These are phyloP conservation scores for Taurulus bubalis DNA, from an alignment of 2,113 vertebrate species.

Conservation along the genomic window DNA sequence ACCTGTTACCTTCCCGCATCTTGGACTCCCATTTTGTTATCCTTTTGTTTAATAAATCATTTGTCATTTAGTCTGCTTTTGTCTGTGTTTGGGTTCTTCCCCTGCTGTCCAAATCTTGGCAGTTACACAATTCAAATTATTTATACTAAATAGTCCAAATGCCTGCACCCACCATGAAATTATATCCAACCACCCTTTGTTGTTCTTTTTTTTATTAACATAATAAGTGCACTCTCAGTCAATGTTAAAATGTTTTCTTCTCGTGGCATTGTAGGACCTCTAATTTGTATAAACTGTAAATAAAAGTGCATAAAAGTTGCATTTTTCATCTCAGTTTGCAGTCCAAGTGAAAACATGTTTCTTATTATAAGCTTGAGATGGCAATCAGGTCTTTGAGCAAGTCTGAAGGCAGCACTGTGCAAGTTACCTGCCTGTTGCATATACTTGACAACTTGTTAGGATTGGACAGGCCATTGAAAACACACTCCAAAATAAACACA, in stretches of 20 bases:
- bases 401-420: slow-evolving; percentile 42
- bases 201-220: slow-evolving; percentile 14
- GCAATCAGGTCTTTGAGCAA: slow-evolving; percentile 31
- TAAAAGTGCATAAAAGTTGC: too few species aligned
- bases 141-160: slow-evolving; percentile 3
- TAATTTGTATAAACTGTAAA: slow-evolving; percentile 7
- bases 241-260: slow-evolving; percentile 2
- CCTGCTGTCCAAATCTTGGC: not conserved
- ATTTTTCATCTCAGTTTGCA: slow-evolving; percentile 18
- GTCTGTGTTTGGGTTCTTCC: not conserved
- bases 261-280: slow-evolving; percentile 14
- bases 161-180: slow-evolving; percentile 18
- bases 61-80: not conserved
- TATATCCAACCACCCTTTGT: not conserved
- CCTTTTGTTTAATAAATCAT: not conserved
- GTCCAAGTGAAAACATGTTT: slow-evolving; percentile 33
- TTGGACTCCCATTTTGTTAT: not conserved
- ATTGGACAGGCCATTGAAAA: slow-evolving; percentile 84
- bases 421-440: slow-evolving; percentile 77
- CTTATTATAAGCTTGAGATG: slow-evolving; percentile 21
- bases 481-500: slow-evolving; percentile 85
- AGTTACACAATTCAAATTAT: not conserved
- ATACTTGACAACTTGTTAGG: slow-evolving; percentile 84
- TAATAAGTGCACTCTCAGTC: slow-evolving; percentile 17
- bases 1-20: not conserved